A percentile compares a stretch with the other conserved stretches of the same genome.
phyloP scores from a whole-genome alignment of 2,113 vertebrate species.

The Sylvilagus bachmani region DNA sequence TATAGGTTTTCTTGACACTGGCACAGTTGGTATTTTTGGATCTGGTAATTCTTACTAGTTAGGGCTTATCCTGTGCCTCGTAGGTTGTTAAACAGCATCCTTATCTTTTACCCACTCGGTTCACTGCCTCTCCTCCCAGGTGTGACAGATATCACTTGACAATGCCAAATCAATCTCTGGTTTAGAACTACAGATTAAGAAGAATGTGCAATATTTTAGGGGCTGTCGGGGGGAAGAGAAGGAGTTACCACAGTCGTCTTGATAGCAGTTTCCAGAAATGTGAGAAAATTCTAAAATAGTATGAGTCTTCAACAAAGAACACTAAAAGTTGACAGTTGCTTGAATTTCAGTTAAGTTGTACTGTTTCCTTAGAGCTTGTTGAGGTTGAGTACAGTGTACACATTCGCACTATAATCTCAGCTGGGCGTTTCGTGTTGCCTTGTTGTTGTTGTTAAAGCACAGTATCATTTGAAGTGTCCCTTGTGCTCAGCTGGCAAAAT shows the following conservation, averaged over 20 bases:
- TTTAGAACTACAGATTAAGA: neutral
- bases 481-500: conserved; percentile 70
- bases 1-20: neutral
- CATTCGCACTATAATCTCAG: neutral
- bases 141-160: neutral
- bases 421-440: neutral
- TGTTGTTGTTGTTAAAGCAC: neutral
- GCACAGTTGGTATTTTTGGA: neutral
- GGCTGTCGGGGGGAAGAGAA: too few relatives aligned
- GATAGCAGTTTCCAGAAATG: conserved; percentile 33
- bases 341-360: conserved; percentile 41
- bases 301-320: neutral
- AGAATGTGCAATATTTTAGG: neutral
- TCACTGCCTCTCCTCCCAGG: neutral
- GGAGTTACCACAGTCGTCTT: neutral
- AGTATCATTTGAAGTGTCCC: neutral
- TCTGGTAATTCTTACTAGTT: neutral
- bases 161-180: neutral
- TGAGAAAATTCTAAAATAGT: conserved; percentile 18
- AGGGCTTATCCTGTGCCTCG: neutral
- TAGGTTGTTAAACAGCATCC: neutral
- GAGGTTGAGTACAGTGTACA: neutral
- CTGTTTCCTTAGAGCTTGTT: neutral
- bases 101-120: neutral
- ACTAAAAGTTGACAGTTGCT: conserved; percentile 21